Percentiles rank a stretch among this genome's conserved stretches.
These are phyloP conservation scores for Zaprionus africanus DNA, from an alignment of 1,140 invertebrate genomes.

Conservation along the genomic window DNA sequence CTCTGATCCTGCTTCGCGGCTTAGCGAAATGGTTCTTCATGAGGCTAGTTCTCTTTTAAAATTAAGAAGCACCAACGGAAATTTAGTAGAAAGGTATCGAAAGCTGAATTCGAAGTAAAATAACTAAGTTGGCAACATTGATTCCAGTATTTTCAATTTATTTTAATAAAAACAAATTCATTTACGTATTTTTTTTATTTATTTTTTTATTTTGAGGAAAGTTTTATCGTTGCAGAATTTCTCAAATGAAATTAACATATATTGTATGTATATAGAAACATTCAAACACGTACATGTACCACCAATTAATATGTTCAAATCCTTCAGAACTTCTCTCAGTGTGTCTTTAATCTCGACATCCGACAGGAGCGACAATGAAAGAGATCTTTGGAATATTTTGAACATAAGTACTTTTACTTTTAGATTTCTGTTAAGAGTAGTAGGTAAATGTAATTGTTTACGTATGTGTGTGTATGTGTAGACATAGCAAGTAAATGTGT, in stretches of 20 bases:
- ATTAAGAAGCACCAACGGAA: too few species aligned
- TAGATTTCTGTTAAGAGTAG: constrained; percentile 48
- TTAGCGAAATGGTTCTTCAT: too few species aligned
- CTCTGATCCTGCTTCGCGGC: too few species aligned
- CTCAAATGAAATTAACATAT: constrained; percentile 64
- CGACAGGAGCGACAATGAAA: constrained; percentile 16
- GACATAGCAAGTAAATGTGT: constrained; percentile 44
- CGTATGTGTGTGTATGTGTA: constrained; percentile 40
- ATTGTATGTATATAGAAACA: constrained; percentile 62
- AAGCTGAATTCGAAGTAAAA: too few species aligned
- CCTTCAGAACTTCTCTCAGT: constrained; percentile 8
- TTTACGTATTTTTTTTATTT: constrained; percentile 45
- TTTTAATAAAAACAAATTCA: not conserved
- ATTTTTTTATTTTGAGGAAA: constrained; percentile 57
- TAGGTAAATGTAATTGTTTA: constrained; percentile 53
- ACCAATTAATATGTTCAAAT: constrained; percentile 1
- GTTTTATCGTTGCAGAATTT: constrained; percentile 60
- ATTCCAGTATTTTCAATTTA: not conserved
- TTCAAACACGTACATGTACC: constrained; percentile 41
- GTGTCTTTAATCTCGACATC: not conserved
- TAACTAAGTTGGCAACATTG: too few species aligned
- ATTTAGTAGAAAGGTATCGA: too few species aligned
- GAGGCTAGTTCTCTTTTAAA: too few species aligned
- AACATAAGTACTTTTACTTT: constrained; percentile 52
- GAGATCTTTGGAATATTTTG: constrained; percentile 41